phyloP scores from a whole-genome alignment of 2,888 invertebrate genomes.

The Cylloceria caligata region DNA sequence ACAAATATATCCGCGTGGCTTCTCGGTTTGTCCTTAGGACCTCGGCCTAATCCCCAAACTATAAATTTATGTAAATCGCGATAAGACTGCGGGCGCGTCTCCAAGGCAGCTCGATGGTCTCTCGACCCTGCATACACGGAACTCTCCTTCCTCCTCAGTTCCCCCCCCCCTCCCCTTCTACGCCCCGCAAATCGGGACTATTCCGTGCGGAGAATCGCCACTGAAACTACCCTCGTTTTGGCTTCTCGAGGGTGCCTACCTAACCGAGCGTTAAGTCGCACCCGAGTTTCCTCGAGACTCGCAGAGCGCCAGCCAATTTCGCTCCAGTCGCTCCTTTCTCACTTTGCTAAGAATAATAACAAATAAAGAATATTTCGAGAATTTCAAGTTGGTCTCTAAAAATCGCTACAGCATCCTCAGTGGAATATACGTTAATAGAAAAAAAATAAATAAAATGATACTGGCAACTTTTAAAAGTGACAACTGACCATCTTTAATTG shows the following conservation, averaged over 20 bases:
- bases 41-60: slow-evolving; percentile 79
- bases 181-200: slow-evolving; percentile 61
- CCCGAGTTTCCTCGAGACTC: slow-evolving; percentile 62
- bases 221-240: slow-evolving; percentile 68
- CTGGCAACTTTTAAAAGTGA: too few species aligned
- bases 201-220: slow-evolving; percentile 59
- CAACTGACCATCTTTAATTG: too few species aligned
- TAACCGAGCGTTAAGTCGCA: slow-evolving; percentile 71
- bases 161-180: too few species aligned
- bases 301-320: slow-evolving; percentile 38
- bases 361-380: not conserved
- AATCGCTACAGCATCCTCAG: not conserved
- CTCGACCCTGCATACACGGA: slow-evolving; percentile 46
- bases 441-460: too few species aligned
- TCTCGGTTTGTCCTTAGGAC: slow-evolving; percentile 76
- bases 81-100: slow-evolving; percentile 81
- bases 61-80: slow-evolving; percentile 84
- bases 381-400: not conserved
- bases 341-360: slow-evolving; percentile 1
- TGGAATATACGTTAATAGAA: not conserved
- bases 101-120: slow-evolving; percentile 69
- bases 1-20: slow-evolving; percentile 30
- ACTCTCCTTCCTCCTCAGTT: slow-evolving; percentile 40
- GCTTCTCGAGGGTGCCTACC: slow-evolving; percentile 66
- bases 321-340: not conserved